Percentiles rank a stretch among this genome's conserved stretches.
These are phyloP conservation scores for Dendroctonus ponderosae DNA, from an alignment of 1,140 invertebrate species.

Conservation along the genomic window DNA sequence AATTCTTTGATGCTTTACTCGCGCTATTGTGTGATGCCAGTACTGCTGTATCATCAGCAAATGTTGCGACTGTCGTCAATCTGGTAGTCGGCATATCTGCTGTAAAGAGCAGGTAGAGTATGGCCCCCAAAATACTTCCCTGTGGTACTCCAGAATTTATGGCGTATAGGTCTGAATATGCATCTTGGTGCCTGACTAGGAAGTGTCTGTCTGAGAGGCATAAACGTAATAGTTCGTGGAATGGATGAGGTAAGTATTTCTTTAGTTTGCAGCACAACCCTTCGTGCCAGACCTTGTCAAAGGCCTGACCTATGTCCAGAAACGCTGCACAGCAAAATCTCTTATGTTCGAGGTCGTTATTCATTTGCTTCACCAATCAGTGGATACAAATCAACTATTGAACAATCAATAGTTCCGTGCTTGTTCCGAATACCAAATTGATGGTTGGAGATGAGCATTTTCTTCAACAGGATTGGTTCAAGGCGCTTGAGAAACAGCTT, in stretches of 20 bases:
- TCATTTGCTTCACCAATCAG: not conserved
- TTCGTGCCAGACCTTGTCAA: not conserved
- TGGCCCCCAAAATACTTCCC: too few species aligned
- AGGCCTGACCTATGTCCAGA: not conserved
- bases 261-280: not conserved
- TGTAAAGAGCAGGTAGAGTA: too few species aligned
- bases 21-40: too few species aligned
- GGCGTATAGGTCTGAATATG: too few species aligned
- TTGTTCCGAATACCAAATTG: constrained; percentile 1
- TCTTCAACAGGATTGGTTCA: too few species aligned
- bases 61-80: too few species aligned
- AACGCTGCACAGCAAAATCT: not conserved
- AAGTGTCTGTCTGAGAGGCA: not conserved
- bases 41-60: too few species aligned
- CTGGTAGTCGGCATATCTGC: too few species aligned
- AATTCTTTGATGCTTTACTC: too few species aligned
- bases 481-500: not conserved
- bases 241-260: not conserved
- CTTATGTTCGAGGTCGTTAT: not conserved
- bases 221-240: not conserved
- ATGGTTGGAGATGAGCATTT: not conserved
- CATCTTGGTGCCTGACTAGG: too few species aligned
- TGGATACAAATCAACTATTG: not conserved
- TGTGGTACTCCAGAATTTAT: too few species aligned
- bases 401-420: not conserved